Conservation (phyloP, 2,113 vertebrate species). For the Pelecanus crispus region DNA sequence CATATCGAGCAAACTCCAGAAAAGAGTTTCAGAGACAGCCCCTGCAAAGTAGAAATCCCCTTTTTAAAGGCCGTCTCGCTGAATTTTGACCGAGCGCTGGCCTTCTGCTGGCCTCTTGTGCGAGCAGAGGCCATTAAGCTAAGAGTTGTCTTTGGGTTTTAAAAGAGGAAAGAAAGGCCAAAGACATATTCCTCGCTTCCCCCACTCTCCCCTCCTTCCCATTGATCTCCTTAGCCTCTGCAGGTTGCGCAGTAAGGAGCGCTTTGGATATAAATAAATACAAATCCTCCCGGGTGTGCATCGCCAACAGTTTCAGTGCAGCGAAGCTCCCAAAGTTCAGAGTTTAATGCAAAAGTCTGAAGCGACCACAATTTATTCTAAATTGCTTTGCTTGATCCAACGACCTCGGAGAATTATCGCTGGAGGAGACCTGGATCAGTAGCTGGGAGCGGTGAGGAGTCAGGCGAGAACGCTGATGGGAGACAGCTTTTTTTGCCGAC, state of each 20-base stretch:
- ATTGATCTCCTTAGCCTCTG: not conserved
- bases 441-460: not conserved
- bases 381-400: slow-evolving; percentile 51
- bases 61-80: not conserved
- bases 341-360: slow-evolving; percentile 55
- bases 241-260: not conserved
- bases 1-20: not conserved
- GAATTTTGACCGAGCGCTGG: accelerated
- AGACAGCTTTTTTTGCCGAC: not conserved
- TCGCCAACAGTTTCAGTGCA: not conserved
- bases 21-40: not conserved
- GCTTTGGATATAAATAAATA: slow-evolving; percentile 7
- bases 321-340: slow-evolving; percentile 13
- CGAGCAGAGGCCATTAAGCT: not conserved
- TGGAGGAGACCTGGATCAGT: not conserved
- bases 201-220: not conserved
- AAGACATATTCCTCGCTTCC: not conserved
- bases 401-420: slow-evolving; percentile 30
- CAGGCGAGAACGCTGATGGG: not conserved
- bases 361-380: slow-evolving; percentile 24
- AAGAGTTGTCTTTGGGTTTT: not conserved
- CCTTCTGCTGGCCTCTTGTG: not conserved
- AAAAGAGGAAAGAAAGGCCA: not conserved
- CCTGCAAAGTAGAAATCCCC: not conserved
- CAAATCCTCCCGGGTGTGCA: not conserved